These are phyloP conservation scores for Sebastes paucispinis DNA, from an alignment of 2,797 vertebrate genomes.

Conservation along the genomic window DNA sequence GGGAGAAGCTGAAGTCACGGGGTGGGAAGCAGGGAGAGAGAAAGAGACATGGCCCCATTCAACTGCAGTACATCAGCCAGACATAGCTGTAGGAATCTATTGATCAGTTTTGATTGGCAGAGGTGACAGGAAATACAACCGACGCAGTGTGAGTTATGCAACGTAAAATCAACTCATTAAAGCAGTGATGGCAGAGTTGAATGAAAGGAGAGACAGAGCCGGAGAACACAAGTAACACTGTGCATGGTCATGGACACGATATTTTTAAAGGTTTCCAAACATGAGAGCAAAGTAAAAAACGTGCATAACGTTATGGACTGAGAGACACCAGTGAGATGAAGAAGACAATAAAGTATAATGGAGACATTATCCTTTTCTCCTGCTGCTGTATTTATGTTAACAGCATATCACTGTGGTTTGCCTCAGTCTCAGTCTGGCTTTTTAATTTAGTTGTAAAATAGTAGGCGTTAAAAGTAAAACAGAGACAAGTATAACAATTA, in stretches of 20 bases:
- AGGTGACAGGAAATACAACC: constrained; percentile 22
- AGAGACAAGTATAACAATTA: no score
- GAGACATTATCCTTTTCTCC: not conserved
- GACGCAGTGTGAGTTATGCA: constrained; percentile 26
- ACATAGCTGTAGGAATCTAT: constrained; percentile 64
- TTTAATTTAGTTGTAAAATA: not conserved
- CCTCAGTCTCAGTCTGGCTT: not conserved
- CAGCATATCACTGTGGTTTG: no score
- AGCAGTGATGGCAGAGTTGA: not conserved
- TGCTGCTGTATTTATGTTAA: not conserved
- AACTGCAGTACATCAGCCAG: constrained; percentile 36
- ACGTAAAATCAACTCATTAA: constrained; percentile 22
- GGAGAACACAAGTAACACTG: not conserved
- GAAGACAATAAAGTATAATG: not conserved
- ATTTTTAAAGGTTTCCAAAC: not conserved
- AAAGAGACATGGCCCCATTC: constrained; percentile 14
- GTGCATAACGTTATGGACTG: not conserved
- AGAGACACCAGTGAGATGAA: not conserved
- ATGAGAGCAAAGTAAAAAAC: not conserved
- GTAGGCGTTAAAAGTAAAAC: not conserved
- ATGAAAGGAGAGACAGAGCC: not conserved
- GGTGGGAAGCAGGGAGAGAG: not conserved
- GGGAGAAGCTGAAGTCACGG: not conserved
- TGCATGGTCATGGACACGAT: not conserved
- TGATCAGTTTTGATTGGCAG: constrained; percentile 50